These are phyloP conservation scores for Steatocranus sp. DNA, from an alignment of 2,797 vertebrate genomes.

Conservation along the genomic window DNA sequence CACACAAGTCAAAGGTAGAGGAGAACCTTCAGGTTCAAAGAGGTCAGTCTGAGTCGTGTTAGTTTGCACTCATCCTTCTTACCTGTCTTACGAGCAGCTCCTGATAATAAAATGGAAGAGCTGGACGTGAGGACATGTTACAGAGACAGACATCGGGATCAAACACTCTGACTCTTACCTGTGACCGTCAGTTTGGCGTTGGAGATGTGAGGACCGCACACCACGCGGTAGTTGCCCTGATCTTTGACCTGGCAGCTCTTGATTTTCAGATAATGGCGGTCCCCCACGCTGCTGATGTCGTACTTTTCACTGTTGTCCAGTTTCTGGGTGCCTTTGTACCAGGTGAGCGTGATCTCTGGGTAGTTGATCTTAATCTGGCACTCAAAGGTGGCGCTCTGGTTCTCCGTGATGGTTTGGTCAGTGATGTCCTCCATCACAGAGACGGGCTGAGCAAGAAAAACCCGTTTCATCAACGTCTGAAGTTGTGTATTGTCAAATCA, in stretches of 20 bases:
- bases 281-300: conserved; percentile 83
- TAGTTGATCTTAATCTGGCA: conserved; percentile 95
- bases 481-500: not conserved
- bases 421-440: conserved; percentile 88
- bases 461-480: not conserved
- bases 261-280: conserved; percentile 84
- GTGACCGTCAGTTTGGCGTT: conserved; percentile 89
- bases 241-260: conserved; percentile 85
- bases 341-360: conserved; percentile 92
- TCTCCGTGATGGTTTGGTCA: conserved; percentile 81
- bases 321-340: conserved; percentile 97
- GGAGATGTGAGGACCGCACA: conserved; percentile 95
- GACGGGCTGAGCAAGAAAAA: conserved; percentile 80
- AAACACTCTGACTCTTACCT: conserved; percentile 73
- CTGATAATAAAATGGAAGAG: not conserved
- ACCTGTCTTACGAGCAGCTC: conserved; percentile 7
- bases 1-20: not conserved
- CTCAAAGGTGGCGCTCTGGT: conserved; percentile 85
- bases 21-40: conserved; percentile 34
- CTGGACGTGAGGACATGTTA: not conserved
- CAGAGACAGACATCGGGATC: not conserved
- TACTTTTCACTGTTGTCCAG: conserved; percentile 86
- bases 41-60: conserved; percentile 47
- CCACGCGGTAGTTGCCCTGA: conserved; percentile 91
- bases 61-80: not conserved